These are phyloP conservation scores for Pedicia rivosa DNA, from an alignment of 2,888 invertebrate species.

Conservation along the genomic window DNA sequence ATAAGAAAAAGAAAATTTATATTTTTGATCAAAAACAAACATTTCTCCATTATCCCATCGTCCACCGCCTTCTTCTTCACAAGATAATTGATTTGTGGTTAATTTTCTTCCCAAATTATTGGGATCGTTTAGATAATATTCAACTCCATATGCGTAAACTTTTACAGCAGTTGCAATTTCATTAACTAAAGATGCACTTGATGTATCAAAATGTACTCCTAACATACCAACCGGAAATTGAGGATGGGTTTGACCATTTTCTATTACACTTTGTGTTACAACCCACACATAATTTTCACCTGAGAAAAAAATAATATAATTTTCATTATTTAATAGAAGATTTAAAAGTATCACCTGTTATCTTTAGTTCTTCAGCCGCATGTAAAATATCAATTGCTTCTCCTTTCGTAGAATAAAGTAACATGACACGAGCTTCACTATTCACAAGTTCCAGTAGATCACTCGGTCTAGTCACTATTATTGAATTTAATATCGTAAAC, in stretches of 20 bases:
- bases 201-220: conserved; percentile 86
- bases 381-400: conserved; percentile 69
- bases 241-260: conserved; percentile 54
- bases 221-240: conserved; percentile 87
- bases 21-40: conserved; percentile 24
- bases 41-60: conserved; percentile 83
- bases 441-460: conserved; percentile 71
- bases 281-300: conserved; percentile 91
- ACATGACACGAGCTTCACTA: conserved; percentile 83
- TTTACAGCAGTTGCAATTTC: conserved; percentile 83
- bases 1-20: neutral
- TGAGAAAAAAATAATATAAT: conserved; percentile 12
- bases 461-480: conserved; percentile 59
- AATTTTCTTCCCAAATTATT: conserved; percentile 35
- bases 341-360: conserved; percentile 18
- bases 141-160: conserved; percentile 82
- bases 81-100: conserved; percentile 47
- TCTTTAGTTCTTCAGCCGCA: conserved; percentile 31
- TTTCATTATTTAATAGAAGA: neutral
- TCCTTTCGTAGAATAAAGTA: conserved; percentile 77
- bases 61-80: conserved; percentile 64
- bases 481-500: conserved; percentile 74
- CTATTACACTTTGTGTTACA: conserved; percentile 85
- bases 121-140: conserved; percentile 65
- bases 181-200: conserved; percentile 60